Evolutionary conservation across 2,888 invertebrate species (phyloP).

Genomic region (Caenorhabditis panamensis): DNA sequence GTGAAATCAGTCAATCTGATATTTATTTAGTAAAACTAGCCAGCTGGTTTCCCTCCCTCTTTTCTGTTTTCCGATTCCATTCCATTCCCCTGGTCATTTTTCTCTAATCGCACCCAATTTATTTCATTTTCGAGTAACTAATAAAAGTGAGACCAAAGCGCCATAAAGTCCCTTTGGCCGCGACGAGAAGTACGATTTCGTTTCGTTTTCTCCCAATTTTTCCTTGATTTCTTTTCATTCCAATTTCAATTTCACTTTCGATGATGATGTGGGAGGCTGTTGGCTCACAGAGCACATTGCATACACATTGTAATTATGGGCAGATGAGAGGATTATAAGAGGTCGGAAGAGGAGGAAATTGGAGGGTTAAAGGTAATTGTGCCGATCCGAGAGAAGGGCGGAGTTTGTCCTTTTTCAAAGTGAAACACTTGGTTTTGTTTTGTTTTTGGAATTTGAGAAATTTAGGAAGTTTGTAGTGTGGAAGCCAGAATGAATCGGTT

Average conservation of each 20-base stretch:
- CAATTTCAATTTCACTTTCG: neutral
- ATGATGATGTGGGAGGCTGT: neutral
- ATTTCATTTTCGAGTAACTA: neutral
- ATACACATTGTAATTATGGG: neutral
- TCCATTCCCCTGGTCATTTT: no score
- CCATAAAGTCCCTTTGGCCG: neutral
- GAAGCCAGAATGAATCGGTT: no score
- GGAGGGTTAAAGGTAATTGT: constrained; percentile 8
- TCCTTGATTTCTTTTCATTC: neutral
- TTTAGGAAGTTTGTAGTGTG: no score
- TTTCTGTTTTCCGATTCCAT: no score
- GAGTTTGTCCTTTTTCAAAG: neutral
- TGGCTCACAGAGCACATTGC: neutral
- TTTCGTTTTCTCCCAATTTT: neutral
- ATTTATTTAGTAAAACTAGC: no score
- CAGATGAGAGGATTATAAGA: neutral
- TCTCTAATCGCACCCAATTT: neutral
- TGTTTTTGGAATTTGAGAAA: no score
- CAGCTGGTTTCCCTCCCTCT: neutral
- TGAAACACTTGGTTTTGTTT: no score
- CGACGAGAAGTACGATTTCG: neutral
- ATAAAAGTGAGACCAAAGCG: neutral
- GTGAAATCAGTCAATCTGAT: no score
- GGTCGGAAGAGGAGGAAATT: constrained; percentile 3
- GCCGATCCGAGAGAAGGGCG: neutral